Percentiles rank a stretch among this genome's conserved stretches.
Conservation (phyloP, 2,888 invertebrate species). For the Pseudococcus jackbeardsleyi region DNA sequence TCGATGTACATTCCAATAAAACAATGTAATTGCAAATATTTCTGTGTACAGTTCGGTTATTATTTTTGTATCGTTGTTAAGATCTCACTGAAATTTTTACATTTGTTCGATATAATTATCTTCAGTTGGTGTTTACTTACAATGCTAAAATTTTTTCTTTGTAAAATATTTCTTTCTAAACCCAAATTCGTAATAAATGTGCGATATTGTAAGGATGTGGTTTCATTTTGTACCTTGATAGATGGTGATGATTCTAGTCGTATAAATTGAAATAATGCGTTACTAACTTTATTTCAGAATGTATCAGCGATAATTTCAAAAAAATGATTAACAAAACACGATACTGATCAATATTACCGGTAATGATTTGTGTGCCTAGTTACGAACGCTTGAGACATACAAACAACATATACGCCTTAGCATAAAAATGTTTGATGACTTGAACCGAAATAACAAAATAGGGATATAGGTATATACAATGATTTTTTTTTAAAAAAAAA, state of each 20-base stretch:
- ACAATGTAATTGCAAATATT: constrained; percentile 17
- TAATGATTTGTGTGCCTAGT: background rate
- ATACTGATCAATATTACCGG: background rate
- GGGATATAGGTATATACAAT: background rate
- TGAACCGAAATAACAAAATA: background rate
- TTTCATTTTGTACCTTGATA: background rate
- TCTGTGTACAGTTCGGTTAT: background rate
- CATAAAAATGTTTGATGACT: background rate
- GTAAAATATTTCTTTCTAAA: background rate
- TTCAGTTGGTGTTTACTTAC: background rate
- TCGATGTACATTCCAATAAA: constrained; percentile 26
- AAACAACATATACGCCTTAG: background rate
- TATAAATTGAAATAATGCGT: background rate
- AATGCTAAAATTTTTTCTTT: background rate
- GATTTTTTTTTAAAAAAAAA: constrained; percentile 31
- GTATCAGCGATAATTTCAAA: background rate
- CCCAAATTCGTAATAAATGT: background rate
- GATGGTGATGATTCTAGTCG: background rate
- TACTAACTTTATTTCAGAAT: background rate
- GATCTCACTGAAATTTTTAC: constrained; percentile 1
- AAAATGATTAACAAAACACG: background rate
- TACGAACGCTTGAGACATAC: background rate
- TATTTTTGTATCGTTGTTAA: background rate
- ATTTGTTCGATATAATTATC: background rate
- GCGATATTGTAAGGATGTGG: background rate